Base-by-base conservation (phyloP, 2,888 invertebrate species). In the Tromatobia lineatoria region DNA sequence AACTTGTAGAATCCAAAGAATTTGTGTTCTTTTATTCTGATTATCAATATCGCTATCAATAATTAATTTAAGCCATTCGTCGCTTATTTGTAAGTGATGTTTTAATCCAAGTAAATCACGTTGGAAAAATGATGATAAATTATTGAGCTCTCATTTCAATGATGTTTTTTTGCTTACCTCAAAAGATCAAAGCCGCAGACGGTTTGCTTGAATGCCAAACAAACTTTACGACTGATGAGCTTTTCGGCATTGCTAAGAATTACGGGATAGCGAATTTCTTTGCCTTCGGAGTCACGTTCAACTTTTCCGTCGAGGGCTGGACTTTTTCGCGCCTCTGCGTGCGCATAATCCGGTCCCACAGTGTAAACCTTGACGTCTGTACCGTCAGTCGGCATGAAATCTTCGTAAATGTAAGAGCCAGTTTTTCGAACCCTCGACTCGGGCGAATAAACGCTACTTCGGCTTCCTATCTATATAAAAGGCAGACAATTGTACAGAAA, bases 341-440 rank as follows among this genome's bases (percentile, higher is more conserved):
- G 99, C 3, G 99, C 99, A 94, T 99, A 99, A 94, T 99, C 99
- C 0, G 99, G 99, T 0, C 99, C 99, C 38, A 99, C 99, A 0
- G 99, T 99, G 94, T 99, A 99, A 34, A 99, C 99, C 94, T 97
- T 96, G 67, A 94, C 94, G 77, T 94, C 94, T 2, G 95, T 95
- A 94, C 99, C 99, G 95, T 99, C 99, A 50, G 99, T 99, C 7
- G 99, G 99, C 99, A 99, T 99, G 94, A 99, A 99, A 94, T 99
- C 99, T 95, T 99, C 99, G 94, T 99, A 99, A 93, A 99, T 99
- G 94, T 98, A 99, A 13, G 99, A 99, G 61, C 99, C 99, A 69
- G 98, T 98, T 94, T 98, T 99, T 77, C 99, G 95, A 8, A 99
- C 98, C 90, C 98, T 96, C 61, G 98, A 99, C 94, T 99, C 98